These are phyloP conservation scores for Lissonota sp. DNA, from an alignment of 2,888 invertebrate species.

Conservation along the genomic window DNA sequence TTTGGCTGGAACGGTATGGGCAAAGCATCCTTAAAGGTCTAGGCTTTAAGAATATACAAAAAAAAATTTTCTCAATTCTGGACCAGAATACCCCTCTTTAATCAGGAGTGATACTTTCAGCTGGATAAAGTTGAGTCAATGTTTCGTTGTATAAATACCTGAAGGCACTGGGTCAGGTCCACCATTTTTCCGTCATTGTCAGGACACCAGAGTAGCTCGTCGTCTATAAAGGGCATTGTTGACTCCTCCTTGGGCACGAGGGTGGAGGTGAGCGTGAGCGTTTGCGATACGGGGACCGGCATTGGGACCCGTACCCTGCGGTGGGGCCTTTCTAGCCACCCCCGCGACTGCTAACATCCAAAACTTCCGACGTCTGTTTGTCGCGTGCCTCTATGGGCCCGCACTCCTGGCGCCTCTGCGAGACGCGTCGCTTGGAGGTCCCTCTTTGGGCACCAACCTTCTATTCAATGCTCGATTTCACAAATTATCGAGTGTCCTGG, in stretches of 20 bases:
- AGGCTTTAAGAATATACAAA: too few species aligned
- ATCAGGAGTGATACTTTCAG: too few species aligned
- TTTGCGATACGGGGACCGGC: constrained; percentile 84
- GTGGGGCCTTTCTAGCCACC: constrained; percentile 83
- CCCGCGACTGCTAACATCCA: constrained; percentile 83
- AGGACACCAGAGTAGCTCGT: constrained; percentile 97
- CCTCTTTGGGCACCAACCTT: constrained; percentile 8
- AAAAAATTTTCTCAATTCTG: neutral
- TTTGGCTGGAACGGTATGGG: too few species aligned
- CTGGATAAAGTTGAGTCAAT: too few species aligned
- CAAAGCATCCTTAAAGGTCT: too few species aligned
- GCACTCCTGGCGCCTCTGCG: constrained; percentile 45
- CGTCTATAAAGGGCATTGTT: constrained; percentile 97
- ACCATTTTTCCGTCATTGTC: constrained; percentile 98
- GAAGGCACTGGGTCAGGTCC: constrained; percentile 94
- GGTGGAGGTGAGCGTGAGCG: constrained; percentile 82
- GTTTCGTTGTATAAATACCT: constrained; percentile 85
- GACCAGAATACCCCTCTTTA: too few species aligned
- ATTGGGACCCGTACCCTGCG: constrained; percentile 83
- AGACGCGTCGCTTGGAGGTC: neutral
- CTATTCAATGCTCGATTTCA: neutral
- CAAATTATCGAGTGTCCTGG: constrained; percentile 30
- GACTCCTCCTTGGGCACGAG: constrained; percentile 83
- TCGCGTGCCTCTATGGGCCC: constrained; percentile 61
- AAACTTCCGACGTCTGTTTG: constrained; percentile 76